Conservation (phyloP, 1,140 invertebrate species). For the Saccostrea echinata region DNA sequence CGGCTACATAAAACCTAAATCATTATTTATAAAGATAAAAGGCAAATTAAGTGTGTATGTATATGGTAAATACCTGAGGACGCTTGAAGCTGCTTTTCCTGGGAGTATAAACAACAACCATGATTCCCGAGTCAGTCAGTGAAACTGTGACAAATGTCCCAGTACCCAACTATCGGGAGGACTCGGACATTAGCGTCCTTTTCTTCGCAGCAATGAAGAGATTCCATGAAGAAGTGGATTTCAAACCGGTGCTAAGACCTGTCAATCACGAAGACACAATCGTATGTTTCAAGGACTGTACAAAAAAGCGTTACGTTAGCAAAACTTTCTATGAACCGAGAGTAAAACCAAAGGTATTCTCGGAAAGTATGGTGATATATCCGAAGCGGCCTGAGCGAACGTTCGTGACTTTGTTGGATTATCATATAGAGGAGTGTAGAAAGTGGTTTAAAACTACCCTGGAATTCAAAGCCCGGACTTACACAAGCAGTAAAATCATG, state of each 20-base stretch:
- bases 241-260: conserved; percentile 62
- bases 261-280: conserved; percentile 65
- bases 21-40: conserved; percentile 34
- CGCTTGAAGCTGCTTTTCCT: background rate
- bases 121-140: conserved; percentile 60
- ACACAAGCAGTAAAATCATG: conserved; percentile 61
- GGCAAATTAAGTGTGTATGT: background rate
- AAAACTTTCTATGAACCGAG: conserved; percentile 69
- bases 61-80: background rate
- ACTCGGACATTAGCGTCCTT: conserved; percentile 59
- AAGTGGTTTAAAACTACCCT: conserved; percentile 71
- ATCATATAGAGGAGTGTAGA: conserved; percentile 67
- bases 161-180: conserved; percentile 65
- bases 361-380: conserved; percentile 65
- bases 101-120: conserved; percentile 39
- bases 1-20: conserved; percentile 21
- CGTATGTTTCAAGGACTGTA: conserved; percentile 65
- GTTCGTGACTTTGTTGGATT: conserved; percentile 65
- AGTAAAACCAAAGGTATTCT: conserved; percentile 63
- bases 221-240: conserved; percentile 64
- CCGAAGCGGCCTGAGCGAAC: conserved; percentile 62
- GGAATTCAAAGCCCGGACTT: conserved; percentile 69
- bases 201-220: conserved; percentile 61
- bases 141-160: conserved; percentile 61
- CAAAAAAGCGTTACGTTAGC: conserved; percentile 67